Evolutionary conservation across 2,888 invertebrate genomes (phyloP), one percentile per base, ranked within the genome.

Genomic region (Loripinus fragilis): DNA sequence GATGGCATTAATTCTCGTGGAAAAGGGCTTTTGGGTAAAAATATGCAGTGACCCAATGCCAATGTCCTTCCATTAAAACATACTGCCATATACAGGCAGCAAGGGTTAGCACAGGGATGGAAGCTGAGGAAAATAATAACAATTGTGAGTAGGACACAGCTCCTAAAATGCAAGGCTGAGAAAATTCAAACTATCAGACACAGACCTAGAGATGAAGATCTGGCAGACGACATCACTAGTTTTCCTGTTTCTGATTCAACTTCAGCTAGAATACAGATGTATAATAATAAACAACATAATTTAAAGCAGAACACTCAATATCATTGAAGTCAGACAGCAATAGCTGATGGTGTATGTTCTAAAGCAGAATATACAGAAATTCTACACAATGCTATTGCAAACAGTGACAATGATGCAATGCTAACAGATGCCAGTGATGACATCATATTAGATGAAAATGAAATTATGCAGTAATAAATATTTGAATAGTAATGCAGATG

Each of bases 191-290:
- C 55, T 2, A 28, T 5, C 23, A 23, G 55, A 7, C 23, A 55
- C 23, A 55, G 15, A 55, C 55, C 55, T 55, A 23, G n/a, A n/a
- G n/a, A n/a, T n/a, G 55, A 28, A 25, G 55, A 55, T 15, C 15
- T 55, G 23, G n/a, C n/a, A n/a, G 23, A n/a, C 7, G 7, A 25
- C 12, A 7, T 28, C 5, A 55, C 5, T 5, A 25, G 23, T 55
- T 28, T 28, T 55, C 55, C 55, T 8, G 55, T 28, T 12, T 28
- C 55, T 28, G 55, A 55, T 55, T 55, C 55, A 55, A 55, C 25
- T 28, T 28, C 25, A 28, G 7, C 3, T 7, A 28, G 25, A 10
- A 28, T n/a, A n/a, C n/a, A n/a, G n/a, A n/a, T n/a, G n/a, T n/a
- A n/a, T n/a, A n/a, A n/a, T n/a, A n/a, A n/a, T n/a, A n/a, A n/a